Conservation (phyloP, 2,113 vertebrate species). For the Ophiodon elongatus region DNA sequence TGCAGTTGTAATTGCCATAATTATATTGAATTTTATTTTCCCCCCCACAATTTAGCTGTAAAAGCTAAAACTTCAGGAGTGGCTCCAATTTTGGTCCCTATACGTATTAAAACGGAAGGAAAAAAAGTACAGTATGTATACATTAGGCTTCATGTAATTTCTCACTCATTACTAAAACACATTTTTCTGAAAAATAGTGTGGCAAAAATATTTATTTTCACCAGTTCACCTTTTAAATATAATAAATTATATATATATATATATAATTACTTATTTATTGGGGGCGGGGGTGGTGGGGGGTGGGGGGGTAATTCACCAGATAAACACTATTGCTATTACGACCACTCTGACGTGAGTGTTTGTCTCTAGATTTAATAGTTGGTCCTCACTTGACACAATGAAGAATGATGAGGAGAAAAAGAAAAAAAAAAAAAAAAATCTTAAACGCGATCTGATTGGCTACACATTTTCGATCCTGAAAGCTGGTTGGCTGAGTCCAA, state of each 20-base stretch:
- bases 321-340: background rate
- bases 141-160: no score
- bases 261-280: background rate
- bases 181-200: no score
- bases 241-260: background rate
- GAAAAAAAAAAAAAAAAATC: background rate
- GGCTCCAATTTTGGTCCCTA: background rate
- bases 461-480: background rate
- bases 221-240: no score
- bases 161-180: no score
- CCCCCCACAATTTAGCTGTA: background rate
- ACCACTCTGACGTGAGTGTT: background rate
- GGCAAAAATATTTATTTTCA: no score
- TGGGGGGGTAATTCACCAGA: background rate
- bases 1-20: background rate
- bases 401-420: background rate
- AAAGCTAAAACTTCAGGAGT: background rate
- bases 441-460: constrained; percentile 40
- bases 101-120: no score
- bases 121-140: no score
- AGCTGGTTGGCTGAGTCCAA: constrained; percentile 47
- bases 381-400: background rate
- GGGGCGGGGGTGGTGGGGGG: no score
- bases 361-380: background rate
- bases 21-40: background rate